Evolutionary conservation across 2,888 invertebrate species (phyloP).

Genomic region (Drosophila helvetica): DNA sequence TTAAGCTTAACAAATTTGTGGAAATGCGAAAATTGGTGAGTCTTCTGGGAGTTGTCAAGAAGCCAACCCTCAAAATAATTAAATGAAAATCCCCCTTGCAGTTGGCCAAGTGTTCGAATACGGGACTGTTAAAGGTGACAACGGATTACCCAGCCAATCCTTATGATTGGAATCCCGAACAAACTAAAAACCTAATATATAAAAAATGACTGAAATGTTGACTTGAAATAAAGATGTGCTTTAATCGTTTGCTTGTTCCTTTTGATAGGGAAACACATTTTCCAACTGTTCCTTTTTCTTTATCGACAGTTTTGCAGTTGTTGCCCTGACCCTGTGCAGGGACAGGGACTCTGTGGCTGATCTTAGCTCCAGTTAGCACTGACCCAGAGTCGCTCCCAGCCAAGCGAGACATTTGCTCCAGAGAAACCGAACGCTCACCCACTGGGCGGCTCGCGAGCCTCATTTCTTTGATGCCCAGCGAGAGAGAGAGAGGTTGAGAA

Average conservation of each 20-base stretch:
- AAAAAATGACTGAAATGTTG: not conserved
- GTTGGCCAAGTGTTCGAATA: not conserved
- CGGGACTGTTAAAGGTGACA: not conserved
- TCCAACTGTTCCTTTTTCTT: not conserved
- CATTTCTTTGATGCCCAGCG: slow-evolving; percentile 30
- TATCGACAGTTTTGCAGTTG: not conserved
- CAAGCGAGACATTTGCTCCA: slow-evolving; percentile 31
- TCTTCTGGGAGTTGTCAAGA: not conserved
- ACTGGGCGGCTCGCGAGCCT: slow-evolving; percentile 12
- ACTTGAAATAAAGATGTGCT: not conserved
- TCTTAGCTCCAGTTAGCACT: slow-evolving; percentile 9
- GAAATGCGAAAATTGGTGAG: not conserved
- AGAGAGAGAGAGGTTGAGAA: slow-evolving; percentile 1
- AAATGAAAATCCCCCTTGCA: not conserved
- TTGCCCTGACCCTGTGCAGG: not conserved
- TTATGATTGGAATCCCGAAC: not conserved
- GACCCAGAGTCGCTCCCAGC: slow-evolving; percentile 37
- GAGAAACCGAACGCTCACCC: slow-evolving; percentile 15
- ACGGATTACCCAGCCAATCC: not conserved
- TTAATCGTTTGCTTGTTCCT: no score
- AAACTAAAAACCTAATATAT: no score
- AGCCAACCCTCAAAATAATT: not conserved
- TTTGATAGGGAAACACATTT: no score
- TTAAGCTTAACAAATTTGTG: not conserved
- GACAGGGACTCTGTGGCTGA: slow-evolving; percentile 13